A percentile compares a stretch with the other conserved stretches of the same genome.
Conservation (phyloP, 1,140 invertebrate species). For the Papilio dardanus region DNA sequence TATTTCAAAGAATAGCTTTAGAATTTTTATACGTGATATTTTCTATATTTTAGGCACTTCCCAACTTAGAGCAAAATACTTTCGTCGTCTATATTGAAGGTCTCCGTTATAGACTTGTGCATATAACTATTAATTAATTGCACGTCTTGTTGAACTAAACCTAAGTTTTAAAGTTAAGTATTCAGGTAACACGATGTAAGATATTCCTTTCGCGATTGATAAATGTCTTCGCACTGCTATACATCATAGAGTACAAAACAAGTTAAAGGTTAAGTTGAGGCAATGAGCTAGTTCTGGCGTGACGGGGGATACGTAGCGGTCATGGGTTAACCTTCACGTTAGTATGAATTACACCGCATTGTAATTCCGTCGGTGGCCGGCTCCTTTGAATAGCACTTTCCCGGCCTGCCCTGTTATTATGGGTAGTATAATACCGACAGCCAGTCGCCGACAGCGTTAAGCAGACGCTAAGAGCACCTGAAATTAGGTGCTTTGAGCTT, state of each 20-base stretch:
- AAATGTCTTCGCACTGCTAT: not conserved
- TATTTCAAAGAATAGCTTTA: not conserved
- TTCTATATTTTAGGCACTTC: no score
- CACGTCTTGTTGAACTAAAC: not conserved
- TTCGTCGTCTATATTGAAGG: not conserved
- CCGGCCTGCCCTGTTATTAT: constrained; percentile 63
- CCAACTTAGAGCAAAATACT: no score
- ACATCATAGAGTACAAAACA: constrained; percentile 8
- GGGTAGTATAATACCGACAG: constrained; percentile 61
- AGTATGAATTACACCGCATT: constrained; percentile 57
- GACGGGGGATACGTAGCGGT: constrained; percentile 49
- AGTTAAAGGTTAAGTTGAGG: not conserved
- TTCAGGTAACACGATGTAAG: not conserved
- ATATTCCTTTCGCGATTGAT: not conserved
- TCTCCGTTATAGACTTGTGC: not conserved
- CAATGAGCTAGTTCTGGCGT: not conserved
- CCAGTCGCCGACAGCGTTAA: constrained; percentile 58
- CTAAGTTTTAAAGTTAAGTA: not conserved
- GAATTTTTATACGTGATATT: not conserved
- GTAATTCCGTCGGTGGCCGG: constrained; percentile 52
- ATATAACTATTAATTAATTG: no score
- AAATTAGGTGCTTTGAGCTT: constrained; percentile 50
- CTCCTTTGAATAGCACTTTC: constrained; percentile 66
- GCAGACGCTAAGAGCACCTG: constrained; percentile 48
- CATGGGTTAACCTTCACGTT: constrained; percentile 58